Conservation (phyloP, 2,113 vertebrate species). For the Emydocephalus ijimae region DNA sequence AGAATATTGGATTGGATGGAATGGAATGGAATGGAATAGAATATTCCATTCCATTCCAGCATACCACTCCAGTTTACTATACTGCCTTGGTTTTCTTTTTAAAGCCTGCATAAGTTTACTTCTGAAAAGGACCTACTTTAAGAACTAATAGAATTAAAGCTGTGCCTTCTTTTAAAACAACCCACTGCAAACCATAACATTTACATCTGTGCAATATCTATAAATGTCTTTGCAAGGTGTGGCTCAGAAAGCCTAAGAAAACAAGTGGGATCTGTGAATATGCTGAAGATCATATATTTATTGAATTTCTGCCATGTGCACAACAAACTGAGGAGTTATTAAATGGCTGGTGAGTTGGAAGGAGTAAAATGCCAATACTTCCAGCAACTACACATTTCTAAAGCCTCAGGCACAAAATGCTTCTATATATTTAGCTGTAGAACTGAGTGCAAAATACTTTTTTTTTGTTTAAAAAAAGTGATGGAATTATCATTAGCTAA, state of each 20-base stretch:
- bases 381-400: constrained; percentile 25
- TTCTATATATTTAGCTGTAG: constrained; percentile 44
- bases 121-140: not conserved
- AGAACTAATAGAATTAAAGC: constrained; percentile 47
- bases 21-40: no score
- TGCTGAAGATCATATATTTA: constrained; percentile 47
- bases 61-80: not conserved
- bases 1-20: no score
- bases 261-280: not conserved
- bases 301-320: constrained; percentile 51
- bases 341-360: constrained; percentile 55
- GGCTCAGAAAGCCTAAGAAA: constrained; percentile 44
- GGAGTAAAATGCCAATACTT: constrained; percentile 56
- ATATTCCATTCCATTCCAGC: not conserved
- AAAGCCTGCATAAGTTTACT: not conserved
- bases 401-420: constrained; percentile 31
- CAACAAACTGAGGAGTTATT: constrained; percentile 49
- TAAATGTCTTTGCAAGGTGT: constrained; percentile 57
- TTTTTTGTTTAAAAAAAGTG: not conserved
- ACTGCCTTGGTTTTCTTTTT: not conserved
- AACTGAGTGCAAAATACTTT: not conserved
- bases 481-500: constrained; percentile 7
- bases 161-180: constrained; percentile 6
- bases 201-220: constrained; percentile 42
- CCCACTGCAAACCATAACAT: constrained; percentile 29